Evolutionary conservation across 1,140 invertebrate species (phyloP).

Genomic region (Drosophila ananassae): DNA sequence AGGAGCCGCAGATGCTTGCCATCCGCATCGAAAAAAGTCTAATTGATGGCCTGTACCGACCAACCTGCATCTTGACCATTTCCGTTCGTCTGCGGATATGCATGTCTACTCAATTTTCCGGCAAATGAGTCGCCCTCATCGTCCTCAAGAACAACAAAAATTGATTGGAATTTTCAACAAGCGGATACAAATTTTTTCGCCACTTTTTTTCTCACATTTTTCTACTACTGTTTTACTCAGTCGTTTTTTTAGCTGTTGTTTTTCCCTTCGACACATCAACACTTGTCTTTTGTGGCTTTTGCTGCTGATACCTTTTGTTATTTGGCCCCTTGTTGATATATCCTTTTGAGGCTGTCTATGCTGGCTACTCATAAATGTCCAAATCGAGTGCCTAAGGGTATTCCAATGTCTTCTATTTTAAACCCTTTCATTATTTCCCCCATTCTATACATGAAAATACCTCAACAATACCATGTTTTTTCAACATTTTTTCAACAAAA

Average conservation of each 20-base stretch:
- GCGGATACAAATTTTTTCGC: slow-evolving; percentile 54
- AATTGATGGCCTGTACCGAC: slow-evolving; percentile 57
- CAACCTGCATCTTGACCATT: slow-evolving; percentile 75
- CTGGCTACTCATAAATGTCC: slow-evolving; percentile 49
- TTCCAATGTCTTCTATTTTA: background rate
- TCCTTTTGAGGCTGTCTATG: background rate
- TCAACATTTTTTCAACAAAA: slow-evolving; percentile 18
- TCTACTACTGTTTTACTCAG: slow-evolving; percentile 15
- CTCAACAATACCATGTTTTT: too few relatives aligned
- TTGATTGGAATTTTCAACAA: slow-evolving; percentile 80
- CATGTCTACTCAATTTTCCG: slow-evolving; percentile 82
- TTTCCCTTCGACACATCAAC: slow-evolving; percentile 48
- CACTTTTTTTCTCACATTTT: slow-evolving; percentile 24
- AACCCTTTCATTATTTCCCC: too few relatives aligned
- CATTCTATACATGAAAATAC: too few relatives aligned
- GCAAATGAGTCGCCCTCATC: slow-evolving; percentile 67
- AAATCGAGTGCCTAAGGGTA: slow-evolving; percentile 3
- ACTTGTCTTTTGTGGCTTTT: slow-evolving; percentile 68
- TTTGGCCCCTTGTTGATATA: slow-evolving; percentile 24
- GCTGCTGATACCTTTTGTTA: slow-evolving; percentile 27
- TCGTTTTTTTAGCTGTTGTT: slow-evolving; percentile 15
- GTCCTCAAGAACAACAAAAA: slow-evolving; percentile 56
- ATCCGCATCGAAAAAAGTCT: slow-evolving; percentile 38
- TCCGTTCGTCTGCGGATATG: slow-evolving; percentile 66
- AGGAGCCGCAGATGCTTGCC: slow-evolving; percentile 12